A percentile compares a stretch with the other conserved stretches of the same genome.
Evolutionary conservation across 2,113 vertebrate species (phyloP).

Genomic region (Oryzias melastigma): DNA sequence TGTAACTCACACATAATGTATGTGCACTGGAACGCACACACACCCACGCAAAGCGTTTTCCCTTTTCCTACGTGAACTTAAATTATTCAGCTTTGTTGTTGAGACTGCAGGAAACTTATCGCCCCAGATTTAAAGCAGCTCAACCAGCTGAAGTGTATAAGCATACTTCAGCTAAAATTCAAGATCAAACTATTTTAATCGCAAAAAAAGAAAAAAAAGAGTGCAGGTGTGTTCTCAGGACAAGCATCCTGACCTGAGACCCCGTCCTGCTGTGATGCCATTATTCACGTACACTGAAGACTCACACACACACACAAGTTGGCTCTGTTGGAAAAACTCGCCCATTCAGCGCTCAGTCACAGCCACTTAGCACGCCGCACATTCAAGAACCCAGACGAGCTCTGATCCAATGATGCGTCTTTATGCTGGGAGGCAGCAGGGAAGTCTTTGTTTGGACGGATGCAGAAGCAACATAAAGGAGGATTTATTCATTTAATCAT

Average conservation of each 20-base stretch:
- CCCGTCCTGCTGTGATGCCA: conserved; percentile 55
- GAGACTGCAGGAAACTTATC: conserved; percentile 68
- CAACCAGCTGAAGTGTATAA: conserved; percentile 26
- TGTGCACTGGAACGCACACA: conserved; percentile 19
- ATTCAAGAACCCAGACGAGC: conserved; percentile 74
- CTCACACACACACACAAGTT: conserved; percentile 34
- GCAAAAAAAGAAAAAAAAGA: conserved; percentile 6
- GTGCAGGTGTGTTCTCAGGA: conserved; percentile 26
- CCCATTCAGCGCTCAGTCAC: conserved; percentile 80
- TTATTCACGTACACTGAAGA: conserved; percentile 67
- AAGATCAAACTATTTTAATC: background rate
- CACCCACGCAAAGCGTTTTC: conserved; percentile 29
- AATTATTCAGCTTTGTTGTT: conserved; percentile 59
- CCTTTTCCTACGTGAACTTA: conserved; percentile 36
- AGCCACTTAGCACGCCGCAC: conserved; percentile 78
- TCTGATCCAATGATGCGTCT: conserved; percentile 81
- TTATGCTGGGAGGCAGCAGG: conserved; percentile 74
- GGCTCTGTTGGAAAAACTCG: conserved; percentile 69
- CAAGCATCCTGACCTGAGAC: conserved; percentile 56
- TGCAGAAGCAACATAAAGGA: conserved; percentile 63
- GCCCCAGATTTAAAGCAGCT: conserved; percentile 63
- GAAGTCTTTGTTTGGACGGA: conserved; percentile 75
- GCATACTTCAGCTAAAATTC: conserved; percentile 12
- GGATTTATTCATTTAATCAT: conserved; percentile 6
- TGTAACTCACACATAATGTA: conserved; percentile 42